Conservation (phyloP, 2,888 invertebrate genomes). For the Watsonalla binaria region DNA sequence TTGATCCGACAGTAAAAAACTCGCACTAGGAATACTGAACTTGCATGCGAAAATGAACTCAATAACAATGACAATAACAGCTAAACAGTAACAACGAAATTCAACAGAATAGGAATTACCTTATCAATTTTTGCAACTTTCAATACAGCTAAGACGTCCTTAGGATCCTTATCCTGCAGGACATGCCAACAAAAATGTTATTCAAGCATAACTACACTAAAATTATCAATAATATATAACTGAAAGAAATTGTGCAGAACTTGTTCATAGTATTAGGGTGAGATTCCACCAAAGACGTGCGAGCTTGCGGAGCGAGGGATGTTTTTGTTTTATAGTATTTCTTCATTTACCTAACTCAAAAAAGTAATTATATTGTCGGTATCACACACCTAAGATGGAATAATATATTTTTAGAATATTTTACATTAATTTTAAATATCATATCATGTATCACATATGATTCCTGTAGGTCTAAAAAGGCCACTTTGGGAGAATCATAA, state of each 20-base stretch:
- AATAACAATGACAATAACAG: conserved; percentile 9
- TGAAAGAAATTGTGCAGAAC: neutral
- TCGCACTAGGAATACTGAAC: neutral
- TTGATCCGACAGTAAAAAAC: too few relatives aligned
- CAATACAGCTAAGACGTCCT: conserved; percentile 76
- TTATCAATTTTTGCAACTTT: conserved; percentile 77
- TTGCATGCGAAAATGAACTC: conserved; percentile 7
- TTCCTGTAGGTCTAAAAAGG: too few relatives aligned
- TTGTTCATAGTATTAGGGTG: neutral
- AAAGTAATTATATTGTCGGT: too few relatives aligned
- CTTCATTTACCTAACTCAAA: too few relatives aligned
- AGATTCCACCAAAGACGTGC: too few relatives aligned
- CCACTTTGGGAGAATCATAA: too few relatives aligned
- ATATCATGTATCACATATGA: too few relatives aligned
- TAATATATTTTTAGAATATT: too few relatives aligned
- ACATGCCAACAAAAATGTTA: conserved; percentile 55
- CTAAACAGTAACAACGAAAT: conserved; percentile 2
- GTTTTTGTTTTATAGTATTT: too few relatives aligned
- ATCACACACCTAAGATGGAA: too few relatives aligned
- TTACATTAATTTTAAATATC: too few relatives aligned
- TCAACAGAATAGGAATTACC: conserved; percentile 46
- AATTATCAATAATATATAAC: neutral
- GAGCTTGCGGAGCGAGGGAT: too few relatives aligned
- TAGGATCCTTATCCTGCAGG: conserved; percentile 69
- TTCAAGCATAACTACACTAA: conserved; percentile 36